Evolutionary conservation across 2,888 invertebrate species (phyloP).

Genomic region (Argyresthia goedartella): DNA sequence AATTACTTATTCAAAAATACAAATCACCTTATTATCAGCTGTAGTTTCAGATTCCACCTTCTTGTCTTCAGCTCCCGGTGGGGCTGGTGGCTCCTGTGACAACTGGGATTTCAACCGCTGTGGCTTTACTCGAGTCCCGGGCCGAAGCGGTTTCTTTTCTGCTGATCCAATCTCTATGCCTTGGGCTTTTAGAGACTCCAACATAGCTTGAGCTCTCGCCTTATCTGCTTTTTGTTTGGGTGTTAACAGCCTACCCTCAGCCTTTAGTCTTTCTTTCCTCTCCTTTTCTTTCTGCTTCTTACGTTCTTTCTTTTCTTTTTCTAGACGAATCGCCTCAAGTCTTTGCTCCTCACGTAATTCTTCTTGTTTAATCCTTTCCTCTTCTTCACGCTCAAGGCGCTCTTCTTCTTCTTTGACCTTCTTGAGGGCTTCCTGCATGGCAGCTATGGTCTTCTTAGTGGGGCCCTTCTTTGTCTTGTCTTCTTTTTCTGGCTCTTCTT

Average conservation of each 20-base stretch:
- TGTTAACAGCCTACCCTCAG: constrained; percentile 95
- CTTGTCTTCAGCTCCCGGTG: constrained; percentile 54
- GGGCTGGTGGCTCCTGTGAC: constrained; percentile 66
- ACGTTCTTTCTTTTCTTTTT: constrained; percentile 89
- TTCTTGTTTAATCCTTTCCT: constrained; percentile 80
- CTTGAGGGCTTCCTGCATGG: constrained; percentile 93
- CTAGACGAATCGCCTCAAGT: constrained; percentile 80
- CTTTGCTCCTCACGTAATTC: constrained; percentile 82
- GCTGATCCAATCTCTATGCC: constrained; percentile 86
- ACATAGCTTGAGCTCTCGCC: constrained; percentile 88
- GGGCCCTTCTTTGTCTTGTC: constrained; percentile 77
- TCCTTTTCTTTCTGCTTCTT: constrained; percentile 95
- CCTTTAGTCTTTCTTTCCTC: constrained; percentile 91
- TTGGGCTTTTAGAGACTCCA: constrained; percentile 90
- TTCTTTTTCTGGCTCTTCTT: constrained; percentile 67
- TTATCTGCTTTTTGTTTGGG: constrained; percentile 94
- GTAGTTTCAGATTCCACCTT: constrained; percentile 53
- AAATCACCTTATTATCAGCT: constrained; percentile 55
- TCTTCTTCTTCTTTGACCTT: constrained; percentile 93
- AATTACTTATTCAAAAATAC: background rate
- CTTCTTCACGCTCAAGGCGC: constrained; percentile 77
- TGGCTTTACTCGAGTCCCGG: constrained; percentile 82
- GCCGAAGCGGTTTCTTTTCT: constrained; percentile 70
- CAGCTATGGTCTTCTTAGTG: constrained; percentile 87
- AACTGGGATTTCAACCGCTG: constrained; percentile 77